Evolutionary conservation across 2,888 invertebrate genomes (phyloP).

Genomic region (Cephalotes varians): DNA sequence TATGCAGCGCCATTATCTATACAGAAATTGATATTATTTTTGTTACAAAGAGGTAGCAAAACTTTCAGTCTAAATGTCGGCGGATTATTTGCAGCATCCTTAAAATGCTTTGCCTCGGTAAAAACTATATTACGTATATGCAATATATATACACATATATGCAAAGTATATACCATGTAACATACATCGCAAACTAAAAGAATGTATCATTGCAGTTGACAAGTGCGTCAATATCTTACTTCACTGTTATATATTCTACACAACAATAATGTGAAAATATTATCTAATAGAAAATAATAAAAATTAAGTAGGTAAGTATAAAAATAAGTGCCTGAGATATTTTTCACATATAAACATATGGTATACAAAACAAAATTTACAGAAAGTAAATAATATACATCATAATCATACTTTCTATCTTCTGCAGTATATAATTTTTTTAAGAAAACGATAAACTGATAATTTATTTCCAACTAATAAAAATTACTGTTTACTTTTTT

Average conservation of each 20-base stretch:
- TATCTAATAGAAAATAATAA: too few species aligned
- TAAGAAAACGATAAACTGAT: background rate
- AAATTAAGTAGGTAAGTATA: too few species aligned
- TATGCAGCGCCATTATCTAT: conserved; percentile 7
- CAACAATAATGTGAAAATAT: too few species aligned
- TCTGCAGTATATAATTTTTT: background rate
- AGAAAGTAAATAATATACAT: too few species aligned
- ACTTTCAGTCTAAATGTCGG: background rate
- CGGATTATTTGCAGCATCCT: background rate
- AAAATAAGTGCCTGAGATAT: too few species aligned
- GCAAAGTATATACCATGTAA: too few species aligned
- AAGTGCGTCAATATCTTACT: too few species aligned
- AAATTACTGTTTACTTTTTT: background rate
- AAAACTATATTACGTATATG: background rate
- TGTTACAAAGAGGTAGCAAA: conserved; percentile 2
- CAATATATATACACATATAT: too few species aligned
- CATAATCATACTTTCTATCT: background rate
- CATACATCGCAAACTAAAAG: background rate
- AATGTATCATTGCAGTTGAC: background rate
- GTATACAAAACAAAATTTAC: too few species aligned
- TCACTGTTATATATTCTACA: too few species aligned
- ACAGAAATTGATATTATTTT: conserved; percentile 33
- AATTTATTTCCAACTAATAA: background rate
- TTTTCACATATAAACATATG: too few species aligned
- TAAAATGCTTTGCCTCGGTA: conserved; percentile 7